These are phyloP conservation scores for Drosophila serrata DNA, from an alignment of 1,140 invertebrate genomes.

Conservation along the genomic window DNA sequence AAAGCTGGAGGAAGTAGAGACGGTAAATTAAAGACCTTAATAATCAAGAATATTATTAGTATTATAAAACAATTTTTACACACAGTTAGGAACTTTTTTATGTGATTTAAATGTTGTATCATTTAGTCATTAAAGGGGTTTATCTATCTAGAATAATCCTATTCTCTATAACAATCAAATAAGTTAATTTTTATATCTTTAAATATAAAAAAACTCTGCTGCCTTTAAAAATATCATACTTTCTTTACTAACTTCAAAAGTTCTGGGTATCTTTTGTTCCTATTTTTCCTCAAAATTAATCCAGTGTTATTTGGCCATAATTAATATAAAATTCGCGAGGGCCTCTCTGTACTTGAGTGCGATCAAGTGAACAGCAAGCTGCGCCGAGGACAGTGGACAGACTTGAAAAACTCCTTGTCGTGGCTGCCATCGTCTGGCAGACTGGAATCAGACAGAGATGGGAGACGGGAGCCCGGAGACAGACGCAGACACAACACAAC, in stretches of 20 bases:
- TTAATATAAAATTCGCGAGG: slow-evolving; percentile 13
- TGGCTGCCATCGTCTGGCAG: slow-evolving; percentile 37
- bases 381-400: slow-evolving; percentile 27
- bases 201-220: background rate
- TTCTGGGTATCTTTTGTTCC: background rate
- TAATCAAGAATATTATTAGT: background rate
- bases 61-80: background rate
- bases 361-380: slow-evolving; percentile 71
- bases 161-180: background rate
- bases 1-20: too few relatives aligned
- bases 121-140: background rate
- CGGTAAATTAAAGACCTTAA: background rate
- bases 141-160: background rate
- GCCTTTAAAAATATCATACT: fast-evolving
- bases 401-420: slow-evolving; percentile 14
- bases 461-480: too few relatives aligned
- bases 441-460: slow-evolving; percentile 44
- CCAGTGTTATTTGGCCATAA: slow-evolving; percentile 13
- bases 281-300: too few relatives aligned
- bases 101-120: background rate
- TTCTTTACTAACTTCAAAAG: background rate
- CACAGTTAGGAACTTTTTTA: background rate
- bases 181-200: background rate
- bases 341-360: slow-evolving; percentile 59
- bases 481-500: slow-evolving; percentile 12